Evolutionary conservation across 2,888 invertebrate species (phyloP), one percentile per base, ranked within the genome.

Genomic region (Eremobia ochroleuca): DNA sequence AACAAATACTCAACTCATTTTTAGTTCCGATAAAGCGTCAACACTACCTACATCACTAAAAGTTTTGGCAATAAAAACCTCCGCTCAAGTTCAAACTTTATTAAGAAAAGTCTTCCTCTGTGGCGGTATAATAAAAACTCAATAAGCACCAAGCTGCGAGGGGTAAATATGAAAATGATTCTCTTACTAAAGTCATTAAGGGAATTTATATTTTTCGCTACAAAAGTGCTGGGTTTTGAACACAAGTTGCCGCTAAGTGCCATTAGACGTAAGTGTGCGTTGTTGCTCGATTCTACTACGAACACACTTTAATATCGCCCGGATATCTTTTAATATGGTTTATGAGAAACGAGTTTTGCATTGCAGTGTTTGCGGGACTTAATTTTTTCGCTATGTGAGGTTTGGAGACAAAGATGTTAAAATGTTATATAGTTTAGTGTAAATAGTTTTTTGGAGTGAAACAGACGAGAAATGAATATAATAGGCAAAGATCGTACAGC

Each of bases 121-220:
- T 40, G 67, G 75, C 28, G 61, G 73, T 72, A 73, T 75, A 86
- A 87, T 85, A 88, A 86, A 87, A 88, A 83, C 87, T 49, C 82
- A 78, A 83, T 79, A 79, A 86, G 83, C 77, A 86, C 73, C 55
- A 69, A 87, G 81, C 79, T 69, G 77, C 80, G 81, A 81, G 79
- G 73, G 43, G 86, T 83, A 91, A 92, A 92, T 92, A 92, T 92
- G 90, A 92, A 91, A 92, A 91, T 92, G 89, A 93, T 91, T 91
- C 86, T 88, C 80, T 85, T 77, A 82, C 77, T 71, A 81, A 83
- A 83, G 92, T 93, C 92, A 93, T 93, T 93, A 94, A 92, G 91
- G 84, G 91, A 92, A 94, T 94, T 94, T 93, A 93, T 93, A 92
- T 92, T 93, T 92, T 90, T 88, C 85, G 83, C 87, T 83, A 87